Evolutionary conservation across 2,888 invertebrate species (phyloP).

Genomic region (Tinea semifulvella): DNA sequence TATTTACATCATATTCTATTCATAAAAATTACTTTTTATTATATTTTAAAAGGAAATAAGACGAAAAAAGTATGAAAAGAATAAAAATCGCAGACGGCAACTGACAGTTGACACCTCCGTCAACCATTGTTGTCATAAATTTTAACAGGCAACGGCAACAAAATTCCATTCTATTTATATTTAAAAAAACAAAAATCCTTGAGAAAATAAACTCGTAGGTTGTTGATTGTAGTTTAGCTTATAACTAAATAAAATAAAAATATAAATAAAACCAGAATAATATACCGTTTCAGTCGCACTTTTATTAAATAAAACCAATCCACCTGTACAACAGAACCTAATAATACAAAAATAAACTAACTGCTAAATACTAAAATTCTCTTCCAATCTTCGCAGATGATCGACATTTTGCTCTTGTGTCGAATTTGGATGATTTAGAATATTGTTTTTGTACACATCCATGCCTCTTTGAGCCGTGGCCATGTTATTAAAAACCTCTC

Average conservation of each 20-base stretch:
- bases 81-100: neutral
- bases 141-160: constrained; percentile 1
- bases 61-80: neutral
- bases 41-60: neutral
- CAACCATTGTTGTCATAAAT: neutral
- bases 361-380: constrained; percentile 56
- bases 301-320: too few species aligned
- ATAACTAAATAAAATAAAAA: too few species aligned
- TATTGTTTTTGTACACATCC: constrained; percentile 56
- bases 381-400: constrained; percentile 57
- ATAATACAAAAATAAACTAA: neutral
- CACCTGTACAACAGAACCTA: too few species aligned
- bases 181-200: too few species aligned
- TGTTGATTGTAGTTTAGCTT: neutral
- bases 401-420: constrained; percentile 48
- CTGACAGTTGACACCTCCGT: neutral
- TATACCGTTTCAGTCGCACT: too few species aligned
- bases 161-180: too few species aligned
- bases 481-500: constrained; percentile 54
- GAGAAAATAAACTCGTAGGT: neutral
- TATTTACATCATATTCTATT: too few species aligned
- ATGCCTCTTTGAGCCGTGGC: constrained; percentile 43
- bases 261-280: too few species aligned
- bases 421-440: constrained; percentile 42
- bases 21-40: too few species aligned